These are phyloP conservation scores for Laspeyria flexula DNA, from an alignment of 2,888 invertebrate genomes.

Conservation along the genomic window DNA sequence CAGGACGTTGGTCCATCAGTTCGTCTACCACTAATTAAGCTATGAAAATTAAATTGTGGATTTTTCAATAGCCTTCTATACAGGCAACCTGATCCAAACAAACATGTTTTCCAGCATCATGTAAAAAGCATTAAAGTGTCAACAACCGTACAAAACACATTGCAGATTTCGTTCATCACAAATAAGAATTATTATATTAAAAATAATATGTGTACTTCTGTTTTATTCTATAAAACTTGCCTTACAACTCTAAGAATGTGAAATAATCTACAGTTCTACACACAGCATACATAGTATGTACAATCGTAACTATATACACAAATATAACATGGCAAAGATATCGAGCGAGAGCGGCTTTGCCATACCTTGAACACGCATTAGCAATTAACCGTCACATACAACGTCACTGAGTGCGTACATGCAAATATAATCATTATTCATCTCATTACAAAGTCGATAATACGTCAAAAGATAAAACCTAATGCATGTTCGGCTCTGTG, in stretches of 20 bases:
- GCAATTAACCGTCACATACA: slow-evolving; percentile 33
- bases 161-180: slow-evolving; percentile 26
- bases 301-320: slow-evolving; percentile 79
- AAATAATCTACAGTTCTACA: slow-evolving; percentile 79
- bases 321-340: slow-evolving; percentile 70
- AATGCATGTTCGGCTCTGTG: slow-evolving; percentile 54
- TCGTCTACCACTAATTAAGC: too few relatives aligned
- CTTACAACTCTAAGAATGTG: slow-evolving; percentile 73
- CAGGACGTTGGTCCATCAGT: too few relatives aligned
- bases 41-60: too few relatives aligned
- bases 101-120: too few relatives aligned
- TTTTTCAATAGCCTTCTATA: too few relatives aligned
- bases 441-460: too few relatives aligned
- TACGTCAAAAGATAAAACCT: slow-evolving; percentile 20
- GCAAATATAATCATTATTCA: neutral
- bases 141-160: too few relatives aligned
- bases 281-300: slow-evolving; percentile 84
- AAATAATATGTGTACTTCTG: slow-evolving; percentile 62
- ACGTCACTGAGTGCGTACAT: slow-evolving; percentile 16
- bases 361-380: slow-evolving; percentile 54
- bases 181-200: slow-evolving; percentile 45
- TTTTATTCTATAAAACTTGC: slow-evolving; percentile 62
- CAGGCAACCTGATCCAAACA: too few relatives aligned
- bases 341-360: slow-evolving; percentile 56
- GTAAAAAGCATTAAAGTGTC: too few relatives aligned